phyloP scores from a whole-genome alignment of 2,888 invertebrate genomes.

The Xestia rhomboidea region DNA sequence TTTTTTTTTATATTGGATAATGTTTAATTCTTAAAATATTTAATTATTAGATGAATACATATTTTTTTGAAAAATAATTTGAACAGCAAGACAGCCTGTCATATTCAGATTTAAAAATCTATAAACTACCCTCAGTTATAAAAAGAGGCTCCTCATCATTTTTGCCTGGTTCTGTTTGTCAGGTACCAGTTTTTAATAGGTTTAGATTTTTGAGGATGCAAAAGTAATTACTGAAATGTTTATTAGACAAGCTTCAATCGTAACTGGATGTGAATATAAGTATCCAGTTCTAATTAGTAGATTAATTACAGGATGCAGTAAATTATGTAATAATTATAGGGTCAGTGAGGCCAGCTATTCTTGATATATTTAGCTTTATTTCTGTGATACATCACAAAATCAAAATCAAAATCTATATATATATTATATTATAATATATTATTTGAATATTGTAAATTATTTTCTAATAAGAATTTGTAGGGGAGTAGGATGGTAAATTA shows the following conservation, averaged over 20 bases:
- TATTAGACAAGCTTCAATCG: slow-evolving; percentile 22
- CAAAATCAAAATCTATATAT: too few relatives aligned
- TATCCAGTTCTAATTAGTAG: slow-evolving; percentile 44
- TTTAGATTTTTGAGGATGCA: background rate
- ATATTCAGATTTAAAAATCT: background rate
- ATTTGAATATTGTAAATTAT: slow-evolving; percentile 1
- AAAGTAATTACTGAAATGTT: slow-evolving; percentile 37
- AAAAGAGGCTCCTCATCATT: background rate
- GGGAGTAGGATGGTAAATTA: background rate
- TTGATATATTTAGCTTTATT: slow-evolving; percentile 18
- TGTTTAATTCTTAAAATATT: background rate
- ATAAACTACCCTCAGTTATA: slow-evolving; percentile 25
- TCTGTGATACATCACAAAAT: background rate
- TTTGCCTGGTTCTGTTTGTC: slow-evolving; percentile 22
- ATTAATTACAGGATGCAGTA: slow-evolving; percentile 54
- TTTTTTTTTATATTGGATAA: background rate
- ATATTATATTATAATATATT: too few relatives aligned
- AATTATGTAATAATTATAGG: slow-evolving; percentile 62
- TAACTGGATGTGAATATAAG: slow-evolving; percentile 29
- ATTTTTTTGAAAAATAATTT: background rate
- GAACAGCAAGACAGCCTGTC: background rate
- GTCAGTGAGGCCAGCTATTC: slow-evolving; percentile 46
- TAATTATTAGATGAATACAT: background rate
- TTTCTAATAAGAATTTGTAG: background rate
- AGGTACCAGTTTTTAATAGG: slow-evolving; percentile 24